phyloP scores from a whole-genome alignment of 2,797 vertebrate genomes.

The Chloroceryle inda region DNA sequence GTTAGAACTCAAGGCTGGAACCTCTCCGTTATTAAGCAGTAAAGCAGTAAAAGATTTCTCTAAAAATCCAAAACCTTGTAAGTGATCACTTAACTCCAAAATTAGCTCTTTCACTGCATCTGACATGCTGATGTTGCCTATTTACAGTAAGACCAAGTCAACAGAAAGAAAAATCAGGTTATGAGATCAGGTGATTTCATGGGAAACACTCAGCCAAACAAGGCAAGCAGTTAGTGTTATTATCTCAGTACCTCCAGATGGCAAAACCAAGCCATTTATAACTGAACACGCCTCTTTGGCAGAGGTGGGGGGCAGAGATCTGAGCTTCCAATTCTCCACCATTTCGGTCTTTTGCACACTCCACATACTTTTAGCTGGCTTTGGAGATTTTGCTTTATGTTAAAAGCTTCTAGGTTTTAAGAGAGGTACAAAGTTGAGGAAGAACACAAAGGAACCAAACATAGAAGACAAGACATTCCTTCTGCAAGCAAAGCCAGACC shows the following conservation, averaged over 20 bases:
- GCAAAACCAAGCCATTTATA: background rate
- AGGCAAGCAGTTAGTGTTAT: background rate
- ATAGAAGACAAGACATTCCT: background rate
- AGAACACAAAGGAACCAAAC: background rate
- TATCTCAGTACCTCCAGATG: background rate
- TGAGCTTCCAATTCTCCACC: background rate
- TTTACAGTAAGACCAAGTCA: background rate
- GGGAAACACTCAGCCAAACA: background rate
- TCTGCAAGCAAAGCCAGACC: background rate
- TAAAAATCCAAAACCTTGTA: background rate
- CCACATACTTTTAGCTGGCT: background rate
- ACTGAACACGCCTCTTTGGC: background rate
- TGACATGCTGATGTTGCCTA: background rate
- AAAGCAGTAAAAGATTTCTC: background rate
- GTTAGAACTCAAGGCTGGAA: background rate
- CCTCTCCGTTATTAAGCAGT: background rate
- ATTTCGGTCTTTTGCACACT: background rate
- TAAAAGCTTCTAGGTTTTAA: background rate
- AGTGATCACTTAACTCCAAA: background rate
- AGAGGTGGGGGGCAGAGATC: background rate
- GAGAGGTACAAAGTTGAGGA: background rate
- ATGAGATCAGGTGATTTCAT: background rate
- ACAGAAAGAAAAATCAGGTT: background rate
- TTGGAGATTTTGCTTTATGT: background rate
- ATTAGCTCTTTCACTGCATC: background rate